phyloP scores from a whole-genome alignment of 2,113 vertebrate genomes.

The Myotis yumanensis region DNA sequence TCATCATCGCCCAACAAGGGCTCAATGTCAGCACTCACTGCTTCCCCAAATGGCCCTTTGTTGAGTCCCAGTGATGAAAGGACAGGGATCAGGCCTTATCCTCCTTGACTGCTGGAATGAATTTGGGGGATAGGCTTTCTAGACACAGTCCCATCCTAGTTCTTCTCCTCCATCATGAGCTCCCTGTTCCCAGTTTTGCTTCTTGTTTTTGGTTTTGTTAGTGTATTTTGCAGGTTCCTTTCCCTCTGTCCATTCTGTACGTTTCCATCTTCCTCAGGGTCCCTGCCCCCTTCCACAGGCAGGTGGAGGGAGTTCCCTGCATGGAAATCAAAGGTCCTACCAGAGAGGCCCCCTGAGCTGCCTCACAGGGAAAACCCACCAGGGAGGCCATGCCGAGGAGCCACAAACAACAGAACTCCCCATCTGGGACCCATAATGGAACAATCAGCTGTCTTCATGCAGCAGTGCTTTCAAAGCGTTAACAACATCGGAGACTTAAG shows the following conservation, averaged over 20 bases:
- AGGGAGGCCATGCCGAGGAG: neutral
- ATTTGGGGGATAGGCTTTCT: neutral
- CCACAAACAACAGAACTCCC: neutral
- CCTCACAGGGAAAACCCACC: neutral
- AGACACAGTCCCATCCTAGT: neutral
- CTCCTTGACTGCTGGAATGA: neutral
- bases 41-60: neutral
- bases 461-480: slow-evolving; percentile 55
- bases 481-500: slow-evolving; percentile 31
- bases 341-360: neutral
- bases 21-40: neutral
- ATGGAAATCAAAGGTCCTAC: neutral
- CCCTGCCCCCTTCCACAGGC: neutral
- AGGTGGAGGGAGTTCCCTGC: neutral
- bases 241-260: neutral
- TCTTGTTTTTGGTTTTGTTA: neutral
- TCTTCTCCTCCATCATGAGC: neutral
- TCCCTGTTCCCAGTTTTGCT: neutral
- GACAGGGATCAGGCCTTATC: neutral
- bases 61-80: neutral
- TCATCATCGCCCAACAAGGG: neutral
- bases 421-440: neutral
- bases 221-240: neutral
- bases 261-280: neutral
- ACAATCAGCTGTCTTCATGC: slow-evolving; percentile 7